Evolutionary conservation across 1,140 invertebrate species (phyloP).

Genomic region (Drosophila miranda): DNA sequence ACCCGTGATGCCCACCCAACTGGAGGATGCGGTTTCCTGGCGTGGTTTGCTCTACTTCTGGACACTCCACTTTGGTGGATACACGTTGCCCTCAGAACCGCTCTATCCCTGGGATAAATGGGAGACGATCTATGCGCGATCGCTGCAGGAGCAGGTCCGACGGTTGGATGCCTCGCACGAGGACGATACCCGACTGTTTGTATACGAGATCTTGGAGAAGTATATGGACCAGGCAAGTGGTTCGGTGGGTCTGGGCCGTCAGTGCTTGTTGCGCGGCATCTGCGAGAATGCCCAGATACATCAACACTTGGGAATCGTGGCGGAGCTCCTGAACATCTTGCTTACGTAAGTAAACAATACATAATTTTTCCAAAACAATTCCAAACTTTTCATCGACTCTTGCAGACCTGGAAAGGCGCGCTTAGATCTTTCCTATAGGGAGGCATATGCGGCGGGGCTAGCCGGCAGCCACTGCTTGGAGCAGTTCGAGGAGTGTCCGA

Average conservation of each 20-base stretch:
- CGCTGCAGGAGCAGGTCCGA: slow-evolving; percentile 47
- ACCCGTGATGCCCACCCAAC: slow-evolving; percentile 52
- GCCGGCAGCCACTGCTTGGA: slow-evolving; percentile 60
- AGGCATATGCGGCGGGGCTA: slow-evolving; percentile 55
- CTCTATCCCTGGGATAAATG: slow-evolving; percentile 78
- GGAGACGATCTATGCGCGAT: slow-evolving; percentile 64
- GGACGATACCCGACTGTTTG: slow-evolving; percentile 68
- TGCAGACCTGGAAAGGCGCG: slow-evolving; percentile 62
- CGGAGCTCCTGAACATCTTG: slow-evolving; percentile 66
- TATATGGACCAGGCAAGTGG: slow-evolving; percentile 65
- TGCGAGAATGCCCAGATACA: slow-evolving; percentile 81
- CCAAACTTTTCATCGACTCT: slow-evolving; percentile 6
- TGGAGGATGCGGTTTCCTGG: slow-evolving; percentile 65
- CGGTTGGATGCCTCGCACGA: slow-evolving; percentile 45
- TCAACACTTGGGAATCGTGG: slow-evolving; percentile 67
- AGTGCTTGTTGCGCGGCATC: slow-evolving; percentile 68
- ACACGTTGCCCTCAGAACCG: slow-evolving; percentile 62
- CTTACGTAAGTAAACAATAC: slow-evolving; percentile 58
- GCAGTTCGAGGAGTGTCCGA: slow-evolving; percentile 50
- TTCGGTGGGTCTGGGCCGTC: slow-evolving; percentile 31
- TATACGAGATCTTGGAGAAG: slow-evolving; percentile 61
- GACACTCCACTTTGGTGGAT: slow-evolving; percentile 64
- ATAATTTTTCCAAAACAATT: background rate
- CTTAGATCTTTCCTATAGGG: slow-evolving; percentile 46
- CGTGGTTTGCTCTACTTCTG: slow-evolving; percentile 68